Evolutionary conservation across 2,797 vertebrate genomes (phyloP).

Genomic region (Neopelma chrysocephalum): DNA sequence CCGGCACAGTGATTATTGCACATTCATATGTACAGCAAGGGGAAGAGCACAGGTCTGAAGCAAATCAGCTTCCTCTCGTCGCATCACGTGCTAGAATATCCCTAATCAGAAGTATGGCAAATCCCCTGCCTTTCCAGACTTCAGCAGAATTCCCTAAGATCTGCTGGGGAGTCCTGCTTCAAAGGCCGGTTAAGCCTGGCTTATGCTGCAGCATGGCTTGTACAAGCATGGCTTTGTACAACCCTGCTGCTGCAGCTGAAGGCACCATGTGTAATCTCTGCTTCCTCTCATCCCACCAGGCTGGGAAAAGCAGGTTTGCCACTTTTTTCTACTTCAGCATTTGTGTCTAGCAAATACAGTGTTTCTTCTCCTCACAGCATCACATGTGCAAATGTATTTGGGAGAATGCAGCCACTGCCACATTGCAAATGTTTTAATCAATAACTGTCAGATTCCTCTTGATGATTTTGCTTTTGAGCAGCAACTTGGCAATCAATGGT

Average conservation of each 20-base stretch:
- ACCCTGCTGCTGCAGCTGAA: neutral
- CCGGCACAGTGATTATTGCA: neutral
- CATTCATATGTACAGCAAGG: neutral
- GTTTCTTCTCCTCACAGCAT: neutral
- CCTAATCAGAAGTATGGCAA: neutral
- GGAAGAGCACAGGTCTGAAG: neutral
- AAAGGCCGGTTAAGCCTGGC: slow-evolving; percentile 10
- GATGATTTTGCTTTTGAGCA: neutral
- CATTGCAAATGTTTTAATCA: neutral
- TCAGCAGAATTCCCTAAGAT: neutral
- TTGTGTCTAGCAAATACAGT: rapidly evolving
- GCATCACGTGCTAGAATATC: neutral
- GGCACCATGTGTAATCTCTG: neutral
- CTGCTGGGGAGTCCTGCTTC: neutral
- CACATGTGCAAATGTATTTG: neutral
- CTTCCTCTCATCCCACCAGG: neutral
- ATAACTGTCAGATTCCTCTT: neutral
- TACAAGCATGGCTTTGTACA: neutral
- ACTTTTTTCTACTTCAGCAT: neutral
- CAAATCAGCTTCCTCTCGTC: neutral
- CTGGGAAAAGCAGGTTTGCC: neutral
- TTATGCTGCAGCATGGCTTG: neutral
- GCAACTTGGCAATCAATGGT: rapidly evolving
- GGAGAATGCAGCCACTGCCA: neutral
- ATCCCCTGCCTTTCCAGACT: neutral